Evolutionary conservation across 2,113 vertebrate genomes (phyloP).

Genomic region (Varanus salvator): DNA sequence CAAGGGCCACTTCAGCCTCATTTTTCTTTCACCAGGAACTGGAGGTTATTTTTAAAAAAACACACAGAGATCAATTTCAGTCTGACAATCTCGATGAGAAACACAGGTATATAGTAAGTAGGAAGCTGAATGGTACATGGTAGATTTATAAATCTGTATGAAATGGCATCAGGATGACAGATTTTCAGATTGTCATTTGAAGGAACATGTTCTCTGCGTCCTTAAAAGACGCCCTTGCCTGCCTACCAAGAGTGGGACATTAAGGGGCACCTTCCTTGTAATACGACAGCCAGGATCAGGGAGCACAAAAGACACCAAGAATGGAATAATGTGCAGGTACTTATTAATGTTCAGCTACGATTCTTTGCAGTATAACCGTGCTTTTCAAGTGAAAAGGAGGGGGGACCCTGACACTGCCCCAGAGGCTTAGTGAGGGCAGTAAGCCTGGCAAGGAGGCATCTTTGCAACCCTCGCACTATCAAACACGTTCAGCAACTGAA

Average conservation of each 20-base stretch:
- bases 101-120: background rate
- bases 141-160: background rate
- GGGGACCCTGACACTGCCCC: background rate
- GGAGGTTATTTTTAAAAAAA: slow-evolving; percentile 13
- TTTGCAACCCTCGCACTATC: too few species aligned
- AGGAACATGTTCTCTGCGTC: background rate
- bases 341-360: background rate
- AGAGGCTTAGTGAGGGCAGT: background rate
- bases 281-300: background rate
- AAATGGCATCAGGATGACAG: background rate
- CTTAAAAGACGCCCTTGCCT: rapidly evolving
- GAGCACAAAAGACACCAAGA: background rate
- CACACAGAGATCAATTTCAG: background rate
- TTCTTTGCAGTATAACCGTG: background rate
- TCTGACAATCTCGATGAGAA: background rate
- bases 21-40: background rate
- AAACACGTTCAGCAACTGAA: background rate
- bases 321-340: too few species aligned
- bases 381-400: background rate
- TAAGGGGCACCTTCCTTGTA: rapidly evolving
- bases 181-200: background rate
- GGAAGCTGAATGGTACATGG: background rate
- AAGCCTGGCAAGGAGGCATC: background rate
- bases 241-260: rapidly evolving
- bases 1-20: background rate